These are phyloP conservation scores for Archips xylosteana DNA, from an alignment of 2,888 invertebrate genomes.

Conservation along the genomic window DNA sequence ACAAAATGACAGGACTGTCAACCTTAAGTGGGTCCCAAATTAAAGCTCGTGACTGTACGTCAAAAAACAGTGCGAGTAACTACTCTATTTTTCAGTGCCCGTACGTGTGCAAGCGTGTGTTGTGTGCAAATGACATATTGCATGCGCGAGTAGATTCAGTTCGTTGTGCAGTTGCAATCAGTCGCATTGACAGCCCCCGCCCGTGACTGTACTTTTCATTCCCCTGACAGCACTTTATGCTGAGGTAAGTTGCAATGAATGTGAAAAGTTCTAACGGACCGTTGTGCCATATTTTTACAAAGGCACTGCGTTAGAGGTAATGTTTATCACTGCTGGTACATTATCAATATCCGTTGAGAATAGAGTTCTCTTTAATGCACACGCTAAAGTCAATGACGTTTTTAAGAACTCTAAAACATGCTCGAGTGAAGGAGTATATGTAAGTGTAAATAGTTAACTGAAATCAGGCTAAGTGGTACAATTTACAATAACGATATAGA, in stretches of 20 bases:
- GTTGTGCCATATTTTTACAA: slow-evolving; percentile 38
- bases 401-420: neutral
- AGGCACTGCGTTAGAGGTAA: neutral
- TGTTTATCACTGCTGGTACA: slow-evolving; percentile 3
- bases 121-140: slow-evolving; percentile 66
- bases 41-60: no score
- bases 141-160: slow-evolving; percentile 59
- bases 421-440: neutral
- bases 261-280: slow-evolving; percentile 44
- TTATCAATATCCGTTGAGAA: slow-evolving; percentile 3
- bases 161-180: slow-evolving; percentile 60
- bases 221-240: slow-evolving; percentile 65
- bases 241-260: slow-evolving; percentile 48
- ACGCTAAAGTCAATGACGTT: neutral
- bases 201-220: slow-evolving; percentile 67
- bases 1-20: no score
- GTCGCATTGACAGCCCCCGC: slow-evolving; percentile 60
- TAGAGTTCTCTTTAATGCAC: neutral
- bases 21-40: no score
- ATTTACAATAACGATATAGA: neutral
- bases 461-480: neutral
- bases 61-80: neutral
- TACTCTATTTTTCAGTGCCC: slow-evolving; percentile 28
- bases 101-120: slow-evolving; percentile 20
- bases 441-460: neutral